Conservation (phyloP, 1,140 invertebrate species). For the Charaxes varanes region DNA sequence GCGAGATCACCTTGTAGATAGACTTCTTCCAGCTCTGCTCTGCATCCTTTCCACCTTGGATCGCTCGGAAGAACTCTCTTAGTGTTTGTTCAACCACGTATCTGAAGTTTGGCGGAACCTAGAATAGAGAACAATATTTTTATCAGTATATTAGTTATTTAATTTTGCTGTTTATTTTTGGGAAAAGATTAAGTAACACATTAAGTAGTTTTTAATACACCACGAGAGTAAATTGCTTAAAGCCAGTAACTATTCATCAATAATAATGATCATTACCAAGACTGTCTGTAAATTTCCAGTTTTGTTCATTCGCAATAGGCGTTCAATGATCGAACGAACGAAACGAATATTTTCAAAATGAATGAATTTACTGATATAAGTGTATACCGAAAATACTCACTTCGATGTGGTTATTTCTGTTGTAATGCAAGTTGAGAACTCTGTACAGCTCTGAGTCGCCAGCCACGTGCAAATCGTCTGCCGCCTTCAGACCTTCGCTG, state of each 20-base stretch:
- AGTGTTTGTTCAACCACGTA: constrained; percentile 97
- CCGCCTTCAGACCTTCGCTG: constrained; percentile 94
- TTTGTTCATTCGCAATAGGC: no score
- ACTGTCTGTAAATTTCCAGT: no score
- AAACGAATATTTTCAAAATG: background rate
- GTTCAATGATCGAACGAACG: background rate
- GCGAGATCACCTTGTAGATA: constrained; percentile 99
- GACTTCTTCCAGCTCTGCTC: constrained; percentile 99
- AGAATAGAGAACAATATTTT: no score
- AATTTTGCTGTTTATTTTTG: constrained; percentile 3
- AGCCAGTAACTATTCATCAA: no score
- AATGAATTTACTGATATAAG: background rate
- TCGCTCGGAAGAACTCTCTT: constrained; percentile 98
- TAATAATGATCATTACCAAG: no score
- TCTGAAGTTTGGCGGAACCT: constrained; percentile 98
- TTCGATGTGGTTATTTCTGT: constrained; percentile 99
- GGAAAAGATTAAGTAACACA: background rate
- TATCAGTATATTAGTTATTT: no score
- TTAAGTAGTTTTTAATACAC: no score
- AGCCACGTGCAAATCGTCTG: constrained; percentile 94
- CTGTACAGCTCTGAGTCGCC: constrained; percentile 97
- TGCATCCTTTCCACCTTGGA: constrained; percentile 94
- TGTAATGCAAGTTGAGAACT: constrained; percentile 99
- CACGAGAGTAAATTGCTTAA: no score
- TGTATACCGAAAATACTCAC: constrained; percentile 82